Evolutionary conservation across 2,797 vertebrate genomes (phyloP).

Genomic region (Trachops cirrhosus): DNA sequence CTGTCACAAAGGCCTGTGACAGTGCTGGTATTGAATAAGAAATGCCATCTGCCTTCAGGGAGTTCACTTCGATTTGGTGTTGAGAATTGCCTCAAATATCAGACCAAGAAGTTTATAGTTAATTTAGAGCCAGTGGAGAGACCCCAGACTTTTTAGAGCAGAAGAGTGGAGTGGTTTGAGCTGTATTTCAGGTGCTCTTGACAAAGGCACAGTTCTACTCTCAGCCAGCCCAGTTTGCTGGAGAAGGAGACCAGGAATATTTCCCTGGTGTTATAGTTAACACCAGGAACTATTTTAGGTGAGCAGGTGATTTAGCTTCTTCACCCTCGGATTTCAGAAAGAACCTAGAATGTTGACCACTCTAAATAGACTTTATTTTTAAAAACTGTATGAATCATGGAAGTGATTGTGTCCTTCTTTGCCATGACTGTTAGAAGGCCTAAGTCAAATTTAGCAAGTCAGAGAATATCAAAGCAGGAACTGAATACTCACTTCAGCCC

Average conservation of each 20-base stretch:
- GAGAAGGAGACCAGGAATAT: too few relatives aligned
- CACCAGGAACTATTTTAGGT: background rate
- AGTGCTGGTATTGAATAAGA: background rate
- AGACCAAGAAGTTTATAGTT: background rate
- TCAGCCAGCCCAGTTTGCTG: background rate
- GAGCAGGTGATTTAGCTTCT: background rate
- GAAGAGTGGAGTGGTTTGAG: background rate
- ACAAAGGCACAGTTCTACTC: background rate
- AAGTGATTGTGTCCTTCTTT: slow-evolving; percentile 14
- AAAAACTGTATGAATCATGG: background rate
- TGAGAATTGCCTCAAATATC: background rate
- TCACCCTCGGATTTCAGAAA: background rate
- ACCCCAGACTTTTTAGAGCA: background rate
- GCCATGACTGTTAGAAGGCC: background rate
- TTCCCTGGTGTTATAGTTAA: too few relatives aligned
- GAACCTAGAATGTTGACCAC: background rate
- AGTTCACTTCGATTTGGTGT: background rate
- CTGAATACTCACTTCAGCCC: background rate
- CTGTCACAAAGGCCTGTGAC: background rate
- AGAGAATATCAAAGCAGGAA: background rate
- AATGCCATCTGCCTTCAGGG: background rate
- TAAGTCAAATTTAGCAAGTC: background rate
- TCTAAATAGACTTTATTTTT: background rate
- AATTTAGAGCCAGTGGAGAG: background rate
- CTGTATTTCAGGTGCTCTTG: background rate